These are phyloP conservation scores for Rotaria sp. DNA, from an alignment of 2,888 invertebrate species.

Conservation along the genomic window DNA sequence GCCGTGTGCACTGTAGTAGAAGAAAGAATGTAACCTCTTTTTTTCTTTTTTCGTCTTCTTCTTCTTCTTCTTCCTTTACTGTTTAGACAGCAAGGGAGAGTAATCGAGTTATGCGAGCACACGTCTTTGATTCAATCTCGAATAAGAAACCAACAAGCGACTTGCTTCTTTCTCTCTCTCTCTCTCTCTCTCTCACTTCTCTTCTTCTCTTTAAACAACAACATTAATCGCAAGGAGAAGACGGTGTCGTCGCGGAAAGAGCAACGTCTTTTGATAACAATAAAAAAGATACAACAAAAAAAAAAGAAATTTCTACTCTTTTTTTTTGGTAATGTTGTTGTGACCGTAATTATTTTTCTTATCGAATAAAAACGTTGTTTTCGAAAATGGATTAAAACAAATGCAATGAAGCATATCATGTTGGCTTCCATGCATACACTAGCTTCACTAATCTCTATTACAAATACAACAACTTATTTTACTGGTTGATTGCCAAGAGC, in stretches of 20 bases:
- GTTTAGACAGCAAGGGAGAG: conserved; percentile 15
- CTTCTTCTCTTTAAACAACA: conserved; percentile 1
- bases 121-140: conserved; percentile 22
- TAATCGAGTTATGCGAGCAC: conserved; percentile 22
- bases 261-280: neutral
- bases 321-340: neutral
- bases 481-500: neutral
- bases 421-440: neutral
- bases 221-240: neutral
- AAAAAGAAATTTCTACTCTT: neutral
- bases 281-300: neutral
- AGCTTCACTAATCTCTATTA: neutral
- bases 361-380: neutral
- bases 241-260: neutral
- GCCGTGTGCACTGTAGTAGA: neutral
- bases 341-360: neutral
- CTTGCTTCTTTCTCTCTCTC: neutral
- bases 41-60: neutral
- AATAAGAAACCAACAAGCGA: conserved; percentile 9
- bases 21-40: conserved; percentile 19
- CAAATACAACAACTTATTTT: neutral
- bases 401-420: neutral
- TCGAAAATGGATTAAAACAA: neutral
- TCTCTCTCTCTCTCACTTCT: neutral
- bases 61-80: neutral